phyloP scores from a whole-genome alignment of 2,888 invertebrate species.

The Dusona sp. region DNA sequence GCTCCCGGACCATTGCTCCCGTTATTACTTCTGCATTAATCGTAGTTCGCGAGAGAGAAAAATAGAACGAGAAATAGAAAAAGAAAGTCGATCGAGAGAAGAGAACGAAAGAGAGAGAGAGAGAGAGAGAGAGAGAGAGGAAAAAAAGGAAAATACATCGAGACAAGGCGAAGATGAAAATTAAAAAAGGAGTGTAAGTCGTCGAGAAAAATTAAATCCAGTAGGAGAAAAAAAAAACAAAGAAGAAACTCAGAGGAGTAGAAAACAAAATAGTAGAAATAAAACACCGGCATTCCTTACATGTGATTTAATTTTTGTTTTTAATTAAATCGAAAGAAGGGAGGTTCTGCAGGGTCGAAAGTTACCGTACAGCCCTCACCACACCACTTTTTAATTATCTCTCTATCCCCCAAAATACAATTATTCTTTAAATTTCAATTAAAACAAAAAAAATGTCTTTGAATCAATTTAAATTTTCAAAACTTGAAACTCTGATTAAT shows the following conservation, averaged over 20 bases:
- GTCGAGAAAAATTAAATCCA: conserved; percentile 53
- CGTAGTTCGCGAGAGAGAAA: conserved; percentile 16
- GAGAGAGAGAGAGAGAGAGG: conserved; percentile 48
- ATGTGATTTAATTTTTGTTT: conserved; percentile 61
- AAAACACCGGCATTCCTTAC: conserved; percentile 73
- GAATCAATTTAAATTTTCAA: conserved; percentile 17
- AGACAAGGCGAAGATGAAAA: conserved; percentile 45
- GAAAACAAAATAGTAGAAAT: conserved; percentile 50
- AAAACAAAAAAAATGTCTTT: not conserved
- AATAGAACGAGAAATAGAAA: conserved; percentile 11
- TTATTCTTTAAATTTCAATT: not conserved
- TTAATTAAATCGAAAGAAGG: conserved; percentile 42
- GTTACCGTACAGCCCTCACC: conserved; percentile 69
- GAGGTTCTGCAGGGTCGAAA: conserved; percentile 70
- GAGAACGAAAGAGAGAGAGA: conserved; percentile 41
- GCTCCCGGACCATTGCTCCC: conserved; percentile 13
- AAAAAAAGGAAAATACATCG: conserved; percentile 37
- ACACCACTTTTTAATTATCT: conserved; percentile 61
- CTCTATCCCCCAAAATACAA: conserved; percentile 62
- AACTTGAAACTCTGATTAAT: conserved; percentile 5
- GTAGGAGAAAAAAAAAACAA: conserved; percentile 33
- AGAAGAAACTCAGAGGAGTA: conserved; percentile 54
- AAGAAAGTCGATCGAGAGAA: conserved; percentile 39
- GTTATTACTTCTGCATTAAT: conserved; percentile 23
- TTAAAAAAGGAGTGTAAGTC: conserved; percentile 33